A percentile compares a stretch with the other conserved stretches of the same genome.
Conservation (phyloP, 1,140 invertebrate genomes). For the Mylabris phalerata region DNA sequence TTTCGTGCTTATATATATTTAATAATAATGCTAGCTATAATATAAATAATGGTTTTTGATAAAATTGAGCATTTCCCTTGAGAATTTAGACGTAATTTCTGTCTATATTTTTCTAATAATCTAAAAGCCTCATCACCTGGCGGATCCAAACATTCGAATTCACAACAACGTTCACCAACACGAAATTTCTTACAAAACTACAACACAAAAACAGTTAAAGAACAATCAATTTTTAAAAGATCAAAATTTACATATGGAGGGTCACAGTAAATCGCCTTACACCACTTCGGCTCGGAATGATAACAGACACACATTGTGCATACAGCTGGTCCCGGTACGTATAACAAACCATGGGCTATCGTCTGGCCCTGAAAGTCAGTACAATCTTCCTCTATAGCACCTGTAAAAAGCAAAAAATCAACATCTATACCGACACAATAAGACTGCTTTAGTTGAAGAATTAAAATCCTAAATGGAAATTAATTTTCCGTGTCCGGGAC, state of each 20-base stretch:
- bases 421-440: background rate
- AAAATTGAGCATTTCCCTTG: constrained; percentile 13
- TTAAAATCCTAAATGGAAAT: too few species aligned
- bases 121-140: constrained; percentile 49
- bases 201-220: constrained; percentile 12
- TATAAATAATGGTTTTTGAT: background rate
- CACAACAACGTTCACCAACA: constrained; percentile 67
- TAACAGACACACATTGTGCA: constrained; percentile 81
- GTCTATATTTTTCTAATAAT: constrained; percentile 30
- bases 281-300: constrained; percentile 77
- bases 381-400: constrained; percentile 65
- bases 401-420: constrained; percentile 40
- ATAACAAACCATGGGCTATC: constrained; percentile 68
- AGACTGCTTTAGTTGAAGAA: too few species aligned
- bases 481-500: too few species aligned
- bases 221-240: background rate
- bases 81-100: constrained; percentile 15
- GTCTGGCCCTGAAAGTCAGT: constrained; percentile 71
- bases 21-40: background rate
- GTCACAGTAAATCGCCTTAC: constrained; percentile 77
- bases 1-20: too few species aligned
- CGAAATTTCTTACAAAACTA: constrained; percentile 71
- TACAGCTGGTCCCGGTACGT: constrained; percentile 77
- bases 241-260: constrained; percentile 66
- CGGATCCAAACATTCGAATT: constrained; percentile 68